These are phyloP conservation scores for Melanotaenia pygmaea DNA, from an alignment of 2,797 vertebrate genomes.

Conservation along the genomic window DNA sequence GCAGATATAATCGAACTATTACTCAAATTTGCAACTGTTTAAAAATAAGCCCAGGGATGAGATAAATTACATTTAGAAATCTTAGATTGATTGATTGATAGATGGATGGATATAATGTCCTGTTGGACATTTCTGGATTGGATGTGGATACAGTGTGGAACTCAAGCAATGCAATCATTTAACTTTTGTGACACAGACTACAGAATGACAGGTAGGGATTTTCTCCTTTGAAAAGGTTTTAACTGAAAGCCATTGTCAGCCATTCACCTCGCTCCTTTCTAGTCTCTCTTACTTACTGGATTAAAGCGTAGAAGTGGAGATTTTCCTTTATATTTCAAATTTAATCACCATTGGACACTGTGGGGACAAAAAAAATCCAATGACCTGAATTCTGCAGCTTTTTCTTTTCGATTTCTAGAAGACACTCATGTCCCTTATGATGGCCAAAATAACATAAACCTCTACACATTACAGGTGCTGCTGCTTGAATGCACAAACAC, in stretches of 20 bases:
- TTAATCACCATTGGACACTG: constrained; percentile 56
- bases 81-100: neutral
- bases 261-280: constrained; percentile 54
- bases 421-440: neutral
- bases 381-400: constrained; percentile 18
- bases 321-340: constrained; percentile 65
- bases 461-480: constrained; percentile 37
- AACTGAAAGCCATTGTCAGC: constrained; percentile 70
- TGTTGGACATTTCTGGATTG: constrained; percentile 19
- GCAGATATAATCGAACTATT: constrained; percentile 25
- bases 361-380: constrained; percentile 28
- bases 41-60: constrained; percentile 5
- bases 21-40: constrained; percentile 21
- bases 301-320: constrained; percentile 68
- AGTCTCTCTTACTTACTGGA: constrained; percentile 61
- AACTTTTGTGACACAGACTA: constrained; percentile 36
- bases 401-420: neutral
- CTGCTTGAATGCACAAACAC: constrained; percentile 46
- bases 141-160: constrained; percentile 42
- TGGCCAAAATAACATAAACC: constrained; percentile 2
- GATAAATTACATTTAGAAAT: constrained; percentile 27
- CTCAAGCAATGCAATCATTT: constrained; percentile 46
- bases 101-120: constrained; percentile 35
- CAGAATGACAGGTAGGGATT: constrained; percentile 67
- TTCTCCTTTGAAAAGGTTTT: constrained; percentile 53